These are phyloP conservation scores for Osedax fenrisi DNA, from an alignment of 2,888 invertebrate species.

Conservation along the genomic window DNA sequence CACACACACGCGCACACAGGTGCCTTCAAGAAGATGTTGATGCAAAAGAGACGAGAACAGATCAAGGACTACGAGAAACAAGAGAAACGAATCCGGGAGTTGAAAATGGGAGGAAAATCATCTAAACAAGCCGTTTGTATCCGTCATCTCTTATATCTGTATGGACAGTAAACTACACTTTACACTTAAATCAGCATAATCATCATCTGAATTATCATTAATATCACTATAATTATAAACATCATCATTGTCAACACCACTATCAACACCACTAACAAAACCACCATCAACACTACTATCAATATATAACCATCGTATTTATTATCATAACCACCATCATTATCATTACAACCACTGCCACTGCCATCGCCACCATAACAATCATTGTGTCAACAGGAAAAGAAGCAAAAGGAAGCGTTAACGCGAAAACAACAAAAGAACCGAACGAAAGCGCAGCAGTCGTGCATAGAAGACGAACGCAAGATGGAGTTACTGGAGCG, in stretches of 20 bases:
- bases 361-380: too few relatives aligned
- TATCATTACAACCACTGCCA: too few relatives aligned
- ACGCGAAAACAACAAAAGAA: conserved; percentile 84
- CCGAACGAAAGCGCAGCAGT: conserved; percentile 63
- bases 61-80: conserved; percentile 95
- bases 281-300: too few relatives aligned
- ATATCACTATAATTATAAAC: too few relatives aligned
- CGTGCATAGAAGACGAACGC: conserved; percentile 66
- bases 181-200: too few relatives aligned
- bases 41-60: conserved; percentile 85
- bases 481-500: conserved; percentile 70
- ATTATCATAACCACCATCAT: too few relatives aligned
- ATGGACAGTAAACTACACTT: too few relatives aligned
- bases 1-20: conserved; percentile 35
- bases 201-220: too few relatives aligned
- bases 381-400: too few relatives aligned
- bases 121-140: conserved; percentile 69
- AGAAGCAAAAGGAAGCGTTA: conserved; percentile 77
- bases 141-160: neutral
- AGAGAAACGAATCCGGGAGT: conserved; percentile 81
- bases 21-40: conserved; percentile 90
- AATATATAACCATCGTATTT: too few relatives aligned
- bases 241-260: too few relatives aligned
- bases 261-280: too few relatives aligned
- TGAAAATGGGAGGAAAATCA: conserved; percentile 87